Base-by-base conservation (phyloP, 1,140 invertebrate genomes). In the Pseudoatta argentina region DNA sequence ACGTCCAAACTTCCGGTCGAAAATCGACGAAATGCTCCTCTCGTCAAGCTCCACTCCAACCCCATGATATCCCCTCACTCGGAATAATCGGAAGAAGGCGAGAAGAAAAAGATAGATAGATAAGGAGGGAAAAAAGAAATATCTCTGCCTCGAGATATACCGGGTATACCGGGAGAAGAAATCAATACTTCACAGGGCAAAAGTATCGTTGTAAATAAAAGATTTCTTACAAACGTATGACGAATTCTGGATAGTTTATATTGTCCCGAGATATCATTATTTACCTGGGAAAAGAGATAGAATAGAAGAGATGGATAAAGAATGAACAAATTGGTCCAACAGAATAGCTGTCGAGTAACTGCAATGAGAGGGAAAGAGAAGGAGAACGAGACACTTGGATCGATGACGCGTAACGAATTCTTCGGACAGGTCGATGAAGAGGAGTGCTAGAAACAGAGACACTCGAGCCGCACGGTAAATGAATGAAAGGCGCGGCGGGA, bases 401-500 rank as follows among this genome's bases (percentile, higher is more conserved):
- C 71, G 30, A 57, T 53, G 64, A 34, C 16, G 66, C 55, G 69
- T 61, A 82, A 73, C 24, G 53, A 57, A 81, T 81, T 69, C 48
- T 69, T 7, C 51, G 67, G 48, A 51, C 24, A 51, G 39, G 66
- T 86, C 76, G 76, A 79, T 48, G 73, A 85, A 89, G 83, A 69
- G 77, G 48, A 88, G 72, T 75, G 81, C 75, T 85, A 86, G 90
- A 77, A 87, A 75, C 55, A 57, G 79, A 83, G 48, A 69, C n/a
- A 34, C n/a, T 83, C 79, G 79, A 71, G 16, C 34, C 39, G n/a
- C 57, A 61, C 69, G 55, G 69, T 75, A 83, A 83, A 64, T 83
- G 69, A 73, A 85, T 67, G 69, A 73, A 71, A 81, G 64, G 57
- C 69, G 57, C 64, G 64, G 21, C 51, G 69, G 51, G 57, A 48